These are phyloP conservation scores for Cyclophora punctaria DNA, from an alignment of 2,888 invertebrate genomes.

Conservation along the genomic window DNA sequence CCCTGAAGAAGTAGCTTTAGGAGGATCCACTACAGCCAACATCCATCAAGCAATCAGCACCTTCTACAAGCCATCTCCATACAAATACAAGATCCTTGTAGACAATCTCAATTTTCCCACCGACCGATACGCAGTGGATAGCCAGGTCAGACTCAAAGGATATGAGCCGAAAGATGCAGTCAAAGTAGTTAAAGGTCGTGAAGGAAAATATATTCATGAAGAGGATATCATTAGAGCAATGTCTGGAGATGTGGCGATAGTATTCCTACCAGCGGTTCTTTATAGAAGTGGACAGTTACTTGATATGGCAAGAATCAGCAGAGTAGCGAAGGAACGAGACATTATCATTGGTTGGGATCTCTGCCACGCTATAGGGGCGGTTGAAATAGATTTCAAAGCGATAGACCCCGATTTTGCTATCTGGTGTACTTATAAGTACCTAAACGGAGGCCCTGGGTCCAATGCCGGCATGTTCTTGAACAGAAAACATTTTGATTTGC, in stretches of 20 bases:
- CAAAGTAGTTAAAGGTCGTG: constrained; percentile 43
- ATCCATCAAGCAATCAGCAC: constrained; percentile 57
- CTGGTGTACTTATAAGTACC: constrained; percentile 63
- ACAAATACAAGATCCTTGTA: constrained; percentile 51
- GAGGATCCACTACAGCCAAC: constrained; percentile 44
- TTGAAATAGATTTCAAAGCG: constrained; percentile 47
- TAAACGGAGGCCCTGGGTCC: constrained; percentile 60
- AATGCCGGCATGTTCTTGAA: constrained; percentile 50
- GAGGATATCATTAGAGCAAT: constrained; percentile 50
- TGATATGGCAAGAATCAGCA: constrained; percentile 48
- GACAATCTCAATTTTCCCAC: constrained; percentile 60
- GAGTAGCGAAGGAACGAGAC: constrained; percentile 40
- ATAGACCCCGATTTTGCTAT: constrained; percentile 57
- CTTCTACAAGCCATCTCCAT: constrained; percentile 48
- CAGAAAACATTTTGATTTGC: constrained; percentile 41
- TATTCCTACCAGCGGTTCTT: constrained; percentile 47
- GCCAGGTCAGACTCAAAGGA: constrained; percentile 52
- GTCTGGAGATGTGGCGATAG: constrained; percentile 50
- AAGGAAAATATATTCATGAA: constrained; percentile 41
- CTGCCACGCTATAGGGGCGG: constrained; percentile 49
- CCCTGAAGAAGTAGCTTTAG: constrained; percentile 42
- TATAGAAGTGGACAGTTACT: constrained; percentile 54
- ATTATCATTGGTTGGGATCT: constrained; percentile 61
- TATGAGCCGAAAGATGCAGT: constrained; percentile 48
- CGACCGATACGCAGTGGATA: constrained; percentile 57